A percentile compares a stretch with the other conserved stretches of the same genome.
These are phyloP conservation scores for Pseudopipra pipra DNA, from an alignment of 2,113 vertebrate genomes.

Conservation along the genomic window DNA sequence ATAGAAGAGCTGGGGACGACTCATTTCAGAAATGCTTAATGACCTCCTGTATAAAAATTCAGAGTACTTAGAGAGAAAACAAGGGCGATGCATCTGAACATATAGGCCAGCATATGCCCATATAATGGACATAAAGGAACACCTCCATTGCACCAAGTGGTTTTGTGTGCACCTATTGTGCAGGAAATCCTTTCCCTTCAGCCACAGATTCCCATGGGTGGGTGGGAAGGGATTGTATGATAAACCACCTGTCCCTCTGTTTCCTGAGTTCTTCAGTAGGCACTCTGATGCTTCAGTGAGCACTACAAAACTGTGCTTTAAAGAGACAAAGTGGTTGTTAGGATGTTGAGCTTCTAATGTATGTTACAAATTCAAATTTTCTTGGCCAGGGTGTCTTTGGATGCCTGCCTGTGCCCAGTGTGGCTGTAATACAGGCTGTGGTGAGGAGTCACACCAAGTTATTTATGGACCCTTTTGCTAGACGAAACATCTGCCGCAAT, in stretches of 20 bases:
- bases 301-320: not conserved
- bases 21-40: not conserved
- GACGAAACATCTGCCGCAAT: not conserved
- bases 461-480: not conserved
- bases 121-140: not conserved
- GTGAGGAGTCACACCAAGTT: not conserved
- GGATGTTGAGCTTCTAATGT: not conserved
- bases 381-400: not conserved
- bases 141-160: not conserved
- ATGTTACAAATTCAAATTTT: not conserved
- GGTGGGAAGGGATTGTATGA: not conserved
- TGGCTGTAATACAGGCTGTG: not conserved
- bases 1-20: not conserved
- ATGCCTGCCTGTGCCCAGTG: not conserved
- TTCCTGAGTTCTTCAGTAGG: not conserved
- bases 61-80: not conserved
- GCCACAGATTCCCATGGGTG: not conserved
- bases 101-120: not conserved
- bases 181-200: not conserved
- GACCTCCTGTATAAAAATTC: not conserved
- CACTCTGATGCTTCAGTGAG: not conserved
- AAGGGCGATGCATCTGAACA: not conserved
- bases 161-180: not conserved
- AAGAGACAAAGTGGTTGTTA: not conserved
- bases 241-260: not conserved